phyloP scores from a whole-genome alignment of 2,888 invertebrate species.

The Penaeus monodon region DNA sequence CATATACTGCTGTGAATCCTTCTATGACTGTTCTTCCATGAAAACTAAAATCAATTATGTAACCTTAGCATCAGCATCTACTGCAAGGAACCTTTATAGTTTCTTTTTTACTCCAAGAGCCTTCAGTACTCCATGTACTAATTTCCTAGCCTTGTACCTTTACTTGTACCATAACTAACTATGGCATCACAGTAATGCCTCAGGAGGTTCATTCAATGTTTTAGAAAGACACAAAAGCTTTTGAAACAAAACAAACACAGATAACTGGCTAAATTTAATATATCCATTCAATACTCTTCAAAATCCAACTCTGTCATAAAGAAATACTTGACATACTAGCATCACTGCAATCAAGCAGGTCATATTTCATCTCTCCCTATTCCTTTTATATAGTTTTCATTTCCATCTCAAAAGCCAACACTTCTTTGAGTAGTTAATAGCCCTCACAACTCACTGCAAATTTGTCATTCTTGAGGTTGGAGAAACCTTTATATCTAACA shows the following conservation, averaged over 20 bases:
- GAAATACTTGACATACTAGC: constrained; percentile 33
- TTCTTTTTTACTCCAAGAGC: constrained; percentile 22
- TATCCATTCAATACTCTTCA: constrained; percentile 29
- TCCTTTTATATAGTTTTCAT: neutral
- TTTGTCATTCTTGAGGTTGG: too few relatives aligned
- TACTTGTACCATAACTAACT: constrained; percentile 55
- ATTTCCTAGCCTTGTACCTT: constrained; percentile 47
- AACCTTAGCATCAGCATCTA: neutral
- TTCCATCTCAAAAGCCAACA: neutral
- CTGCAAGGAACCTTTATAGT: constrained; percentile 36
- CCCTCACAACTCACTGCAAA: constrained; percentile 22
- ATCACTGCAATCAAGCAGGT: constrained; percentile 15
- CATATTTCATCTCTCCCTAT: neutral
- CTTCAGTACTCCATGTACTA: neutral
- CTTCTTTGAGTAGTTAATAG: constrained; percentile 13
- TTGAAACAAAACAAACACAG: constrained; percentile 35
- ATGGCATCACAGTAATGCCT: constrained; percentile 54
- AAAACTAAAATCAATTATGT: neutral
- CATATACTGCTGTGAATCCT: too few relatives aligned
- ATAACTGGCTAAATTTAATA: constrained; percentile 11
- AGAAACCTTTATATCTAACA: neutral
- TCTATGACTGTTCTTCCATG: too few relatives aligned
- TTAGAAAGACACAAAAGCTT: too few relatives aligned
- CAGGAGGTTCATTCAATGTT: constrained; percentile 21
- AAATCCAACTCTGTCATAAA: constrained; percentile 22